phyloP scores from a whole-genome alignment of 2,113 vertebrate genomes.

The Tor tambroides region DNA sequence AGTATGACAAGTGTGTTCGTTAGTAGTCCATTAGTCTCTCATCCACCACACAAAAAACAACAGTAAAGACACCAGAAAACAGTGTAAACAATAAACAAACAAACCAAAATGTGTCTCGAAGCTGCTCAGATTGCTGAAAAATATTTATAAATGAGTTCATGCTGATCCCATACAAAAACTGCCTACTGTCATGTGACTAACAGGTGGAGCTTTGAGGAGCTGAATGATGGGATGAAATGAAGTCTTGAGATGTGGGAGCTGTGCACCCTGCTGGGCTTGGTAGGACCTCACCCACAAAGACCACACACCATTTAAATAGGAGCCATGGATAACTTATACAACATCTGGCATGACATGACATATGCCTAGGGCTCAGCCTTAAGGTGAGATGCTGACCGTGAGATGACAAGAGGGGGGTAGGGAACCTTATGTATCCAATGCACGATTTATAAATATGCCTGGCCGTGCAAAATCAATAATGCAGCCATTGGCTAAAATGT shows the following conservation, averaged over 20 bases:
- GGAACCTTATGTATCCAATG: neutral
- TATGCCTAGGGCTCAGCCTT: neutral
- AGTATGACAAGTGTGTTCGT: neutral
- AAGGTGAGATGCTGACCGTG: conserved; percentile 1
- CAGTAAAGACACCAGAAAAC: neutral
- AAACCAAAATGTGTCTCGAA: neutral
- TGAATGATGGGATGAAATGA: neutral
- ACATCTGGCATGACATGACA: conserved; percentile 8
- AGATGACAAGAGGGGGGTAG: neutral
- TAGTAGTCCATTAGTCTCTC: conserved; percentile 11
- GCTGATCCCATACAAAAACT: neutral
- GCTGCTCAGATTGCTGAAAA: neutral
- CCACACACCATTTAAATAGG: conserved; percentile 30
- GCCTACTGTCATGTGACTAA: conserved; percentile 7
- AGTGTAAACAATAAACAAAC: neutral
- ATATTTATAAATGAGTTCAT: neutral
- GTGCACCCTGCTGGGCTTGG: neutral
- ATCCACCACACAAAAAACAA: neutral
- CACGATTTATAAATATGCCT: conserved; percentile 5
- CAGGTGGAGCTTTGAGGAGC: conserved; percentile 36
- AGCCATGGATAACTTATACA: neutral
- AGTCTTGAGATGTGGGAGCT: neutral
- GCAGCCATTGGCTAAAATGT: conserved; percentile 1
- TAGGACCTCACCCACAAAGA: conserved; percentile 4
- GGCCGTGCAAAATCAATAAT: conserved; percentile 12